Evolutionary conservation across 2,797 vertebrate genomes (phyloP), one percentile per base, ranked within the genome.

Genomic region (Vireo griseus): DNA sequence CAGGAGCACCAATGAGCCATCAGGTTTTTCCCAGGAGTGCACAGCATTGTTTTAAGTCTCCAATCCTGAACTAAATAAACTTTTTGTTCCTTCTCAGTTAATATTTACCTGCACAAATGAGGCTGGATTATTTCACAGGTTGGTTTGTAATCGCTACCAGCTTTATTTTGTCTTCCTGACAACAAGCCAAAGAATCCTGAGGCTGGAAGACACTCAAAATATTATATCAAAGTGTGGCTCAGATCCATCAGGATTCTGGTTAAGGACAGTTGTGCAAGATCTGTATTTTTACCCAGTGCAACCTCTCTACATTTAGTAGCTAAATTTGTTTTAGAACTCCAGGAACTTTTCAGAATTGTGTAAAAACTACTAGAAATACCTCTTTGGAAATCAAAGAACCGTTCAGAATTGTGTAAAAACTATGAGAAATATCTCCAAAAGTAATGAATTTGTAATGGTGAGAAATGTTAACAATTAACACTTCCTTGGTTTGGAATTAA

Each of bases 11-110:
- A 48, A 83, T 58, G 55, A 45, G 14, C 54, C 9, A 1, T 37
- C 25, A 5, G 44, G 24, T 11, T 82, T 61, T 89, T 63, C 68
- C 50, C 58, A 45, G 68, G 57, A 6, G 2, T 33, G 40, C 55
- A n/a, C 19, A 80, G 71, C 76, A 95, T 93, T 96, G 94, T 94
- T 88, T 86, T 63, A 63, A 62, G 7, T 24, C 69, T 90, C 42
- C 51, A 88, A 1, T 26, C 66, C 73, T 57, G 68, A 95, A 88
- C 79, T 72, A 71, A 94, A 83, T 73, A 90, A 92, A 94, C 76
- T 18, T 59, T 28, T 59, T 33, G 7, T 88, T 90, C 90, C 76
- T 88, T 47, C 76, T 90, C 50, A 59, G 85, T 86, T 86, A 94
- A 68, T 90, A 61, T 84, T 95, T 93, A 75, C 73, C 62, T 1